Evolutionary conservation across 2,797 vertebrate species (phyloP).

Genomic region (Cynopterus sphinx): DNA sequence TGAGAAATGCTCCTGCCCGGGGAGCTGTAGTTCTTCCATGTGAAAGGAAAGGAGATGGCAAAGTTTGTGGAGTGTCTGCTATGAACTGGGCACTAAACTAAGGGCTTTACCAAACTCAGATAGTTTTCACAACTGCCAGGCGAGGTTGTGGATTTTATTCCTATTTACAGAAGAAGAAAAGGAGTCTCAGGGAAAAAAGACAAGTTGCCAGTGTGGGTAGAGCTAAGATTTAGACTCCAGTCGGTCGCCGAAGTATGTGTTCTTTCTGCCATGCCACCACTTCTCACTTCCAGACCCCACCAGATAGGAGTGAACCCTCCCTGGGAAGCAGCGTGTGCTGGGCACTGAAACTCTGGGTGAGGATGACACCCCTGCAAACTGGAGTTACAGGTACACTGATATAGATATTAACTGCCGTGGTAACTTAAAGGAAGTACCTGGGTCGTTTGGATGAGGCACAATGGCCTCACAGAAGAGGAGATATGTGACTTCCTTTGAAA

Average conservation of each 20-base stretch:
- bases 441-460: background rate
- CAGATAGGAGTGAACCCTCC: background rate
- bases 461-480: background rate
- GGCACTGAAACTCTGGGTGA: background rate
- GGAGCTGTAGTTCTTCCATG: background rate
- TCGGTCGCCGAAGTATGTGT: background rate
- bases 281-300: background rate
- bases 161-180: background rate
- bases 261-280: background rate
- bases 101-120: background rate
- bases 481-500: background rate
- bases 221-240: background rate
- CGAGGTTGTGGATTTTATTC: background rate
- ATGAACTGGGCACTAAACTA: background rate
- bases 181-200: background rate
- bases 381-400: background rate
- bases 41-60: background rate
- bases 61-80: background rate
- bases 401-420: accelerated
- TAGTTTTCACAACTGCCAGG: background rate
- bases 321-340: background rate
- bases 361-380: background rate
- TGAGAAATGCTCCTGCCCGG: background rate
- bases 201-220: no score
- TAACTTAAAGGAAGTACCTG: background rate